Evolutionary conservation across 2,113 vertebrate species (phyloP), one percentile per base, ranked within the genome.

Genomic region (Phrynosoma platyrhinos): DNA sequence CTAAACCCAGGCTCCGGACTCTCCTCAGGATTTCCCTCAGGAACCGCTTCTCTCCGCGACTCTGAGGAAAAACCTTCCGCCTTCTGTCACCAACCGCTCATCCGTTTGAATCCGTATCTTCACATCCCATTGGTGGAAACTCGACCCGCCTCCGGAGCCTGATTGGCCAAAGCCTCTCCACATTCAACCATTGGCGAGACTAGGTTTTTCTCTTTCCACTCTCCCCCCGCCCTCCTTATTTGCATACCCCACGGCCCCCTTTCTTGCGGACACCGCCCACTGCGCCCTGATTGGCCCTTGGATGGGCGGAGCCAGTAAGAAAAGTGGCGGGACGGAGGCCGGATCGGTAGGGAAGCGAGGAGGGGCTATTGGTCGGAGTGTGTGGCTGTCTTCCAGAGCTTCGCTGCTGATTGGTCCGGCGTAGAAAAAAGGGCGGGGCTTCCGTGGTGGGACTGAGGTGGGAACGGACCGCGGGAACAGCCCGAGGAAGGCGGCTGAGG

Each of bases 391-490:
- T 58, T 40, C 9, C 0, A 1, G 76, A 1, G 1, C 1, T 1
- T 40, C 3, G 30, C 8, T 82, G 7, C 25, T 32, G 84, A 86
- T 82, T 77, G 79, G 78, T 42, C 23, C 9, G 9, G 0, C 21
- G 30, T 5, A 14, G 36, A 18, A 10, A 79, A 55, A 14, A 76
- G 83, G 83, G 88, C 42, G 83, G 83, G 14, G n/a, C 8, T 30
- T 42, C 9, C 4, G 40, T 25, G 40, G 53, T 7, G 0, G 78
- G n/a, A 58, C 14, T 75, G 82, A n/a, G 78, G 69, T 42, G 83
- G 83, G 79, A 89, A 68, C 78, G 55, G 42, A 76, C 79, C 71
- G 88, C 76, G 79, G 84, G 88, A 89, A 62, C 21, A 14, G 79
- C 21, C 47, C 14, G 25, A 23, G 27, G 40, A 47, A 40, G 23